phyloP scores from a whole-genome alignment of 2,888 invertebrate species.

The Matsumyia berberina region DNA sequence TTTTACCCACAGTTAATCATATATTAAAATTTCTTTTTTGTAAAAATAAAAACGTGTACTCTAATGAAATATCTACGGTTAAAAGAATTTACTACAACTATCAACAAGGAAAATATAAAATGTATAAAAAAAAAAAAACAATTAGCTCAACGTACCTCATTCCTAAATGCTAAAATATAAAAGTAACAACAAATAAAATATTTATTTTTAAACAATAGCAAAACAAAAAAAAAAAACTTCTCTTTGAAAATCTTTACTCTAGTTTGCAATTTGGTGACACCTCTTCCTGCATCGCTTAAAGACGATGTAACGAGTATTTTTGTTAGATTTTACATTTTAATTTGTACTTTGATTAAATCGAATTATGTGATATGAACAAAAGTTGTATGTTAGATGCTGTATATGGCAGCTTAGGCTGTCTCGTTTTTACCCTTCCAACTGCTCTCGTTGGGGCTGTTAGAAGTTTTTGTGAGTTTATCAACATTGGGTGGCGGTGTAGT shows the following conservation, averaged over 20 bases:
- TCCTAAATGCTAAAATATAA: slow-evolving; percentile 35
- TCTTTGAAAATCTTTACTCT: slow-evolving; percentile 17
- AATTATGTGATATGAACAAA: slow-evolving; percentile 50
- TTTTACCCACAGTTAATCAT: slow-evolving; percentile 46
- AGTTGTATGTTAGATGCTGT: background rate
- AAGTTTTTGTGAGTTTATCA: slow-evolving; percentile 76
- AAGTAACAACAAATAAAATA: slow-evolving; percentile 59
- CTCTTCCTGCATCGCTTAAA: slow-evolving; percentile 29
- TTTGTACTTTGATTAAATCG: slow-evolving; percentile 74
- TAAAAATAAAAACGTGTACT: slow-evolving; percentile 37
- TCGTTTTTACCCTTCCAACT: slow-evolving; percentile 78
- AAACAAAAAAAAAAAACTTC: slow-evolving; percentile 18
- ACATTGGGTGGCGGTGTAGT: slow-evolving; percentile 71
- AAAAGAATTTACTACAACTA: slow-evolving; percentile 18
- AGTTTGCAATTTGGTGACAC: slow-evolving; percentile 12
- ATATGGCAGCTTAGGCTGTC: slow-evolving; percentile 11
- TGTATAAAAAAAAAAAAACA: slow-evolving; percentile 26
- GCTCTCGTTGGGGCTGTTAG: slow-evolving; percentile 53
- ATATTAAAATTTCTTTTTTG: slow-evolving; percentile 32
- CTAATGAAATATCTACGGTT: slow-evolving; percentile 32
- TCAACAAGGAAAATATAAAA: slow-evolving; percentile 21
- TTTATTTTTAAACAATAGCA: slow-evolving; percentile 65
- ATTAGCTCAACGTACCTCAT: slow-evolving; percentile 29
- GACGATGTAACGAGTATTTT: slow-evolving; percentile 65
- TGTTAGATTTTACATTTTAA: slow-evolving; percentile 61